Base-by-base conservation (phyloP, 2,113 vertebrate species). In the Thalassarche chlororhynchos region DNA sequence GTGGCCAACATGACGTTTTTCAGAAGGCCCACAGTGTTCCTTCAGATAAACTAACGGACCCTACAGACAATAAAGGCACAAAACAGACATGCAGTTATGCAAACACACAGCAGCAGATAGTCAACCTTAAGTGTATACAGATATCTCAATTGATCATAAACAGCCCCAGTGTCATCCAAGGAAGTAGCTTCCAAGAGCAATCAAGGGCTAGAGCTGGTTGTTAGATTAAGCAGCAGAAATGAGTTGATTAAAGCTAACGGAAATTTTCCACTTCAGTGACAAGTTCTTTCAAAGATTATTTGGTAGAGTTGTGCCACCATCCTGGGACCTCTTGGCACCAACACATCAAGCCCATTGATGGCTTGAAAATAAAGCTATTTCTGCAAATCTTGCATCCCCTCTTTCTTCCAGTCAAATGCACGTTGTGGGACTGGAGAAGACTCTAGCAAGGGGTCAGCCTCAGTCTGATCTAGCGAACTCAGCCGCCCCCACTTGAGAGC, bases 211-310 rank as follows among this genome's bases (percentile, higher is more conserved):
- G 64, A 90, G 47, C 14, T 82, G 54, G 12, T 57, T 74, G 87
- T 93, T 89, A 68, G 64, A 87, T 95, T 96, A 75, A 79, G 55
- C 58, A 61, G 40, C 52, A 96, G 57, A 87, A 92, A 65, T 49
- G 10, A 90, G 71, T 52, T 93, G 70, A 96, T 96, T 32, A 60
- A 87, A 97, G 93, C 17, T 66, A 97, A 94, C 31, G 17, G 90
- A 87, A 94, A 91, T 74, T 74, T 77, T 91, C 74, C 57, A 42
- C 40, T 92, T 78, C 60, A 18, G 40, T 49, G 36, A 83, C 46
- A 79, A 84, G 31, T 83, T 89, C 76, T 71, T 85, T 84, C 90
- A 51, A 87, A 87, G 62, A 72, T 10, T 66, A 57, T 38, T 89
- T 71, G 81, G 29, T 84, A 0, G 3, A 64, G 55, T 44, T 95